Percentiles rank a stretch among this genome's conserved stretches.
Evolutionary conservation across 2,797 vertebrate species (phyloP).

Genomic region (Champsocephalus gunnari): DNA sequence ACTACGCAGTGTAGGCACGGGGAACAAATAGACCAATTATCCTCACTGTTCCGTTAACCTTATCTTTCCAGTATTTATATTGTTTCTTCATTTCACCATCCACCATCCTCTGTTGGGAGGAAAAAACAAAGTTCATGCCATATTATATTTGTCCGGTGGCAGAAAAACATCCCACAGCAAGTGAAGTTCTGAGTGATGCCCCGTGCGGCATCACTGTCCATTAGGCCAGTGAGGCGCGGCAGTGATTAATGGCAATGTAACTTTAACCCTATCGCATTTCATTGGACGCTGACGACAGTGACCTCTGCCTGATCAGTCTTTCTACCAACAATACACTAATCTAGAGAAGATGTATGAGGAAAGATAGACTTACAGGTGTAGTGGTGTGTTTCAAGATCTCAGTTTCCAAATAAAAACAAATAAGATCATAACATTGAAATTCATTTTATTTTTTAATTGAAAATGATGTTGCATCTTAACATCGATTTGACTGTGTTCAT

Average conservation of each 20-base stretch:
- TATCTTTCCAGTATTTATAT: slow-evolving; percentile 57
- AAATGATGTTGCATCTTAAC: neutral
- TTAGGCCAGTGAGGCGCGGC: slow-evolving; percentile 38
- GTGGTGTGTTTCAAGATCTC: slow-evolving; percentile 9
- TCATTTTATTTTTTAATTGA: neutral
- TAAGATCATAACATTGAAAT: neutral
- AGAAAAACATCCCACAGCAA: slow-evolving; percentile 23
- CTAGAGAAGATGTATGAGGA: neutral
- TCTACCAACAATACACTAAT: slow-evolving; percentile 12
- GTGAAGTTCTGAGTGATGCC: slow-evolving; percentile 40
- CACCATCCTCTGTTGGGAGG: slow-evolving; percentile 18
- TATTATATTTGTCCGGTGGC: slow-evolving; percentile 28
- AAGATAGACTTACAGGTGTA: neutral
- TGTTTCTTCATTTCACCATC: slow-evolving; percentile 37
- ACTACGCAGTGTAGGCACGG: slow-evolving; percentile 25
- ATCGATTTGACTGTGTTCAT: neutral
- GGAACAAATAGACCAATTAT: slow-evolving; percentile 53
- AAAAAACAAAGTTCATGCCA: slow-evolving; percentile 42
- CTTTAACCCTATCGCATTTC: slow-evolving; percentile 59
- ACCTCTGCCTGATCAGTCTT: slow-evolving; percentile 35
- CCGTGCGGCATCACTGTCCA: slow-evolving; percentile 40
- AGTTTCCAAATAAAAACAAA: neutral
- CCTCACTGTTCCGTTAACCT: slow-evolving; percentile 56
- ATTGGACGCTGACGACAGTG: slow-evolving; percentile 36
- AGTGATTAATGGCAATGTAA: slow-evolving; percentile 66